These are phyloP conservation scores for Indicator indicator DNA, from an alignment of 2,113 vertebrate genomes.

Conservation along the genomic window DNA sequence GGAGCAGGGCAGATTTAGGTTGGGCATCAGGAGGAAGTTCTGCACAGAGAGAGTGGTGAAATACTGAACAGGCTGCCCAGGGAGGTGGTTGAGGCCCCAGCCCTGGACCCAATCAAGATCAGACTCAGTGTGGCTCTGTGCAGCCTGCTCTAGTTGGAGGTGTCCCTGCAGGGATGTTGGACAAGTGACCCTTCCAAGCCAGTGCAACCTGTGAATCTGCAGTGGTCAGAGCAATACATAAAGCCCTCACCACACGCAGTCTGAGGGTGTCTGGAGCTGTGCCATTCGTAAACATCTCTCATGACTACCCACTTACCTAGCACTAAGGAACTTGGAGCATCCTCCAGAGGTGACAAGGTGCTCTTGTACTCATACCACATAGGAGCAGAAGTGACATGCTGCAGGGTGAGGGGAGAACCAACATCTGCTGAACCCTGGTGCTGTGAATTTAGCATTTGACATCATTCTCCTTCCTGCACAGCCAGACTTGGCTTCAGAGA, in stretches of 20 bases:
- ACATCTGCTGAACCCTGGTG: neutral
- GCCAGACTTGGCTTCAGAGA: neutral
- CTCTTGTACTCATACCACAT: neutral
- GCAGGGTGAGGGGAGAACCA: neutral
- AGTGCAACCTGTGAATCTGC: neutral
- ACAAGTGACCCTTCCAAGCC: too few species aligned
- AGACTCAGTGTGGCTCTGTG: too few species aligned
- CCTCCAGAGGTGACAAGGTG: neutral
- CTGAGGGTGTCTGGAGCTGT: neutral
- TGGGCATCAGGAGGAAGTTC: too few species aligned
- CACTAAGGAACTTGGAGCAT: neutral
- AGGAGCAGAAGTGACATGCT: neutral
- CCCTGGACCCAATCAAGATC: too few species aligned
- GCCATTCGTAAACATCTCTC: neutral
- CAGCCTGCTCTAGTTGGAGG: too few species aligned
- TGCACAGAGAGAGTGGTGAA: too few species aligned
- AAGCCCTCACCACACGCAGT: neutral
- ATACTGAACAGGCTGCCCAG: too few species aligned
- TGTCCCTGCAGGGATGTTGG: too few species aligned
- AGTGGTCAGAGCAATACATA: neutral
- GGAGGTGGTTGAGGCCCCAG: too few species aligned
- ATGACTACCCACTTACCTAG: rapidly evolving
- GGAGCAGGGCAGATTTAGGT: too few species aligned
- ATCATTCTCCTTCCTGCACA: neutral
- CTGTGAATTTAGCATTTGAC: neutral